These are phyloP conservation scores for Lepidurus apus DNA, from an alignment of 1,140 invertebrate genomes.

Conservation along the genomic window DNA sequence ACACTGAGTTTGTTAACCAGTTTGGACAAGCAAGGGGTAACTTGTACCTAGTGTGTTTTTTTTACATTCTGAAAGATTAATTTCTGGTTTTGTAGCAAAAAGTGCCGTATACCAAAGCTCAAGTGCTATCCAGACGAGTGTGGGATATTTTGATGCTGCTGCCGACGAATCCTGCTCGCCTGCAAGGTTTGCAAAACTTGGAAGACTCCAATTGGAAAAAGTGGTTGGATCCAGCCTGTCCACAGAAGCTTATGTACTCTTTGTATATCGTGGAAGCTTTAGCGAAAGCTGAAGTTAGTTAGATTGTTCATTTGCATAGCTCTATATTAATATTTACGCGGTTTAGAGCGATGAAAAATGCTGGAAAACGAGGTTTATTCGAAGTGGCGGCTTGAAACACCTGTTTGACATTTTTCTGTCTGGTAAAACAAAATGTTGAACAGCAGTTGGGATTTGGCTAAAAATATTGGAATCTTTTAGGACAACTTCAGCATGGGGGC, in stretches of 20 bases:
- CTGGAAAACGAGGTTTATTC: constrained; percentile 75
- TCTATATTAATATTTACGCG: neutral
- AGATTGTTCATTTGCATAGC: neutral
- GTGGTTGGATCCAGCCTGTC: constrained; percentile 74
- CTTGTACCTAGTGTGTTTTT: no score
- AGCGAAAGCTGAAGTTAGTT: constrained; percentile 43
- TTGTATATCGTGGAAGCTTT: constrained; percentile 82
- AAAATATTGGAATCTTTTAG: constrained; percentile 41
- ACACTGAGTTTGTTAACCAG: constrained; percentile 78
- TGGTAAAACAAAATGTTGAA: constrained; percentile 51
- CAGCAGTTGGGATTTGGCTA: constrained; percentile 18
- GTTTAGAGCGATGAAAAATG: constrained; percentile 37
- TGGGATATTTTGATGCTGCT: constrained; percentile 90
- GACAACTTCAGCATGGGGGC: constrained; percentile 58
- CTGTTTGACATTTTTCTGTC: constrained; percentile 89
- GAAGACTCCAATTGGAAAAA: constrained; percentile 57
- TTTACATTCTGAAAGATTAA: neutral
- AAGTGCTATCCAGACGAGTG: constrained; percentile 78
- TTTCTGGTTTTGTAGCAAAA: constrained; percentile 53
- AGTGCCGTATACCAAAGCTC: constrained; percentile 81
- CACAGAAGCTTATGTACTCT: constrained; percentile 92
- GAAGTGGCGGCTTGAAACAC: constrained; percentile 76
- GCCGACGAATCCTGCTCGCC: constrained; percentile 76
- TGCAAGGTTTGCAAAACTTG: constrained; percentile 74
- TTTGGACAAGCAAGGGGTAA: constrained; percentile 59